A percentile compares a stretch with the other conserved stretches of the same genome.
Conservation (phyloP, 2,888 invertebrate species). For the Aricia artaxerxes region DNA sequence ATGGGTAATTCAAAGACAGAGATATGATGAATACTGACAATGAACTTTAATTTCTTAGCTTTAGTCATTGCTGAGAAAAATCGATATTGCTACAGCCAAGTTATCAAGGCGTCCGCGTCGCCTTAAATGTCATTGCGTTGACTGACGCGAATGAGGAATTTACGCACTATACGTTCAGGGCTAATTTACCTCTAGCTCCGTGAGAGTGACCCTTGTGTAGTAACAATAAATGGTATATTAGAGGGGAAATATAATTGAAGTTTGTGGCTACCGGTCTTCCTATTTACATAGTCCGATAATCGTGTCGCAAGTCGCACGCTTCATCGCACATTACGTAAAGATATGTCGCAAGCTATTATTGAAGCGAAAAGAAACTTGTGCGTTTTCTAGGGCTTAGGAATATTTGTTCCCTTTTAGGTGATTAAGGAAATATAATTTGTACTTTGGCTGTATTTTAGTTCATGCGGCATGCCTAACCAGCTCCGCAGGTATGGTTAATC, state of each 20-base stretch:
- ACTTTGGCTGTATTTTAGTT: no score
- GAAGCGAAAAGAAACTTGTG: not conserved
- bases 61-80: no score
- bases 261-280: not conserved
- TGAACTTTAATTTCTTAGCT: no score
- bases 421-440: no score
- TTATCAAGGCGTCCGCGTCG: no score
- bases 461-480: no score
- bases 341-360: constrained; percentile 10
- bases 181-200: not conserved
- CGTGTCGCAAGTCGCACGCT: constrained; percentile 18
- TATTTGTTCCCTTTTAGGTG: not conserved
- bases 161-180: not conserved
- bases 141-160: not conserved
- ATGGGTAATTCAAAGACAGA: no score
- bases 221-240: not conserved
- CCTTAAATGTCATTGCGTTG: not conserved
- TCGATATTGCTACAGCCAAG: no score
- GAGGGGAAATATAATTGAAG: not conserved
- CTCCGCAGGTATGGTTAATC: no score
- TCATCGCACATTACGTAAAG: not conserved
- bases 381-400: not conserved
- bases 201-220: not conserved
- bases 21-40: no score
- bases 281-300: constrained; percentile 8